These are phyloP conservation scores for Cuculus canorus DNA, from an alignment of 2,797 vertebrate species.

Conservation along the genomic window DNA sequence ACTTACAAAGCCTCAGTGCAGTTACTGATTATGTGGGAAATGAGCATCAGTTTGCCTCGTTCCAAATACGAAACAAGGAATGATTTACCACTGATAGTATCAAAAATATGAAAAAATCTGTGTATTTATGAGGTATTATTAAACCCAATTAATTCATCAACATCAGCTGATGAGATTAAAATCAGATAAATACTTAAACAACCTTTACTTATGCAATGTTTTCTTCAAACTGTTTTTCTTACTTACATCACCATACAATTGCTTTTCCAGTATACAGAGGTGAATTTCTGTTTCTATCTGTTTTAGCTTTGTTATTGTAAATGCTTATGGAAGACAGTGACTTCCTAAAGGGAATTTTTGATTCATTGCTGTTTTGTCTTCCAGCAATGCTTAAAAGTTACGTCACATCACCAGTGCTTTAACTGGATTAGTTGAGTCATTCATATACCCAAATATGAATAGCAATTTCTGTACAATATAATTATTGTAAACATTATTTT, in stretches of 20 bases:
- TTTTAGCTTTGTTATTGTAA: neutral
- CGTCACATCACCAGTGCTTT: neutral
- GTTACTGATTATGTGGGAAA: neutral
- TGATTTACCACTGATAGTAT: neutral
- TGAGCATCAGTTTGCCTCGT: neutral
- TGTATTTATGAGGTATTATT: neutral
- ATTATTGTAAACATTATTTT: neutral
- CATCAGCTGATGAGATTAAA: neutral
- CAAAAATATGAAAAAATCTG: neutral
- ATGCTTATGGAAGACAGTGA: neutral
- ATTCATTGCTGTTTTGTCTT: neutral
- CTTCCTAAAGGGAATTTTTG: neutral
- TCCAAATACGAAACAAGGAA: neutral
- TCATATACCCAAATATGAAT: neutral
- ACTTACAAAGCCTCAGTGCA: neutral
- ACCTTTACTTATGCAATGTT: neutral
- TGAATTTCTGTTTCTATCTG: neutral
- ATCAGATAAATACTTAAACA: neutral
- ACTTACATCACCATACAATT: neutral
- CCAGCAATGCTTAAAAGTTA: neutral
- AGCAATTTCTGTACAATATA: neutral
- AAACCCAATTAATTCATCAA: neutral
- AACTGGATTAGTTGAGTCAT: neutral
- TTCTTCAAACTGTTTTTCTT: neutral
- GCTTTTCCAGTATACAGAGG: neutral